phyloP scores from a whole-genome alignment of 2,797 vertebrate species.

The Bryconaethiops microstoma region DNA sequence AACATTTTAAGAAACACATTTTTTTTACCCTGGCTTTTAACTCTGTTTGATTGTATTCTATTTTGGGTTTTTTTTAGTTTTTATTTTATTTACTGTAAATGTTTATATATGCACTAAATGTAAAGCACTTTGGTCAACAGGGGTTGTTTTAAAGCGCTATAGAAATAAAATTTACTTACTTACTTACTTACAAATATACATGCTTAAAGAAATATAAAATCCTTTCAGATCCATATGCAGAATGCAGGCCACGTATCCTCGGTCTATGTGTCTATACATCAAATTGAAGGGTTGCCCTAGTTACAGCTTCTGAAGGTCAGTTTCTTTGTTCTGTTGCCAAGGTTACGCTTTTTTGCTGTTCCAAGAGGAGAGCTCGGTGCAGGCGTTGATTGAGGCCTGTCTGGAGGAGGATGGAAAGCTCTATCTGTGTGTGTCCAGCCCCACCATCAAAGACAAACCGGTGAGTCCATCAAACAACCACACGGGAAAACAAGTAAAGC shows the following conservation, averaged over 20 bases:
- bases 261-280: too few species aligned
- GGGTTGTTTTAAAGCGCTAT: too few species aligned
- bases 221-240: not conserved
- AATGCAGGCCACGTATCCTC: not conserved
- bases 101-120: too few species aligned
- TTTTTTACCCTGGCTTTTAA: too few species aligned
- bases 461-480: constrained; percentile 78
- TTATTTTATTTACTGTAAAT: too few species aligned
- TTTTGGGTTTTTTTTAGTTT: too few species aligned
- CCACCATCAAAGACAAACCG: constrained; percentile 98
- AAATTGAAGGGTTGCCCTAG: too few species aligned
- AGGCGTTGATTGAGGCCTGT: constrained; percentile 96
- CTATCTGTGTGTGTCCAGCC: constrained; percentile 97
- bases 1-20: too few species aligned
- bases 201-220: not conserved
- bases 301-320: not conserved
- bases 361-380: constrained; percentile 97
- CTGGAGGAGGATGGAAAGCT: constrained; percentile 98
- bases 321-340: constrained; percentile 62
- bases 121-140: too few species aligned
- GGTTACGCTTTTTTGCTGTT: constrained; percentile 99
- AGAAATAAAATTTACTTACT: too few species aligned
- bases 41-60: too few species aligned
- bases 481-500: not conserved
- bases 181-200: too few species aligned